Evolutionary conservation across 1,140 invertebrate species (phyloP).

Genomic region (Trichoplusia ni): DNA sequence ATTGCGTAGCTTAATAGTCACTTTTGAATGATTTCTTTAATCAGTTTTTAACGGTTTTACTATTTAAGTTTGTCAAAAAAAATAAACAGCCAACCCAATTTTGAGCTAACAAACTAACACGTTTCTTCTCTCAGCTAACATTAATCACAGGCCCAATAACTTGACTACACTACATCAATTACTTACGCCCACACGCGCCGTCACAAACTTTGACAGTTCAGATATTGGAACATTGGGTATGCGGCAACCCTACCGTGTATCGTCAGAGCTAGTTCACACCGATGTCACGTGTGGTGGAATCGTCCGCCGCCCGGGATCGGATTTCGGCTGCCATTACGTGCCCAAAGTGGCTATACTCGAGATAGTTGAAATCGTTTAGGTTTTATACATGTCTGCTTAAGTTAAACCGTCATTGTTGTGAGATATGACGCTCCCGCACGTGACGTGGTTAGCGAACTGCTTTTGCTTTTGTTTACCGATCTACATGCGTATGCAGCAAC

Average conservation of each 20-base stretch:
- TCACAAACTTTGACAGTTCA: slow-evolving; percentile 23
- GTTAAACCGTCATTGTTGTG: slow-evolving; percentile 14
- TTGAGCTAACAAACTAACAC: neutral
- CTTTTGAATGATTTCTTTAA: too few species aligned
- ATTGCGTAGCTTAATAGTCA: too few species aligned
- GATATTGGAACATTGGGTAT: slow-evolving; percentile 1
- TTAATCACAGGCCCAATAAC: slow-evolving; percentile 1
- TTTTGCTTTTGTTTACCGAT: neutral
- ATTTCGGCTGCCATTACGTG: slow-evolving; percentile 29
- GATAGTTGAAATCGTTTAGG: slow-evolving; percentile 33
- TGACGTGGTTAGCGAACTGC: neutral
- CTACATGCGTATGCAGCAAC: slow-evolving; percentile 12
- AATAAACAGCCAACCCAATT: too few species aligned
- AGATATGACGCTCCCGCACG: neutral
- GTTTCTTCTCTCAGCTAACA: neutral
- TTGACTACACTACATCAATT: slow-evolving; percentile 9
- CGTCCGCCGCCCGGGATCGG: slow-evolving; percentile 19
- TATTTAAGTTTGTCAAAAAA: too few species aligned
- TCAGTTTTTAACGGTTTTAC: too few species aligned
- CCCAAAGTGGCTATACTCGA: slow-evolving; percentile 19
- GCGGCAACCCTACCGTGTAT: slow-evolving; percentile 8
- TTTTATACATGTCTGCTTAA: slow-evolving; percentile 26
- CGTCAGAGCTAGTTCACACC: slow-evolving; percentile 19
- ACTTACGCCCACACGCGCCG: neutral
- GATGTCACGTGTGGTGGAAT: slow-evolving; percentile 29